Conservation (phyloP, 2,113 vertebrate species). For the Recurvirostra avosetta region DNA sequence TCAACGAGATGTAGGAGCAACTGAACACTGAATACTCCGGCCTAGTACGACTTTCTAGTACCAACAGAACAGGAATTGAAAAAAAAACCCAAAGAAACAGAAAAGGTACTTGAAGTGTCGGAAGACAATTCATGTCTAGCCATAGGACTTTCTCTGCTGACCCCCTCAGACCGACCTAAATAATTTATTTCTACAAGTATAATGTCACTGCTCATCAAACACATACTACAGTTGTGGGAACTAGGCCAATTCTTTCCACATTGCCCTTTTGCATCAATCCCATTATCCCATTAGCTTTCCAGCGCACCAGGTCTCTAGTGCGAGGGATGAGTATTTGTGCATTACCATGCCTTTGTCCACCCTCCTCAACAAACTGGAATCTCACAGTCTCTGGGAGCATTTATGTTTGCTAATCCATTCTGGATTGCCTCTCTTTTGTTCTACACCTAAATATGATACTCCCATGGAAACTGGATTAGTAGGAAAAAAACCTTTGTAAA, state of each 20-base stretch:
- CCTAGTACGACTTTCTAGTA: neutral
- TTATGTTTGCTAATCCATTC: neutral
- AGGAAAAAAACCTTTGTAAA: neutral
- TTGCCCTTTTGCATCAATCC: neutral
- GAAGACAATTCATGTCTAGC: neutral
- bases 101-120: neutral
- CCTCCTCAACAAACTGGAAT: neutral
- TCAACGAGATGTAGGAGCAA: neutral
- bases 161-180: neutral
- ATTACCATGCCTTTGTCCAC: neutral
- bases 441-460: neutral
- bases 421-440: neutral
- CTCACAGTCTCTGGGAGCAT: neutral
- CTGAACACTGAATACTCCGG: neutral
- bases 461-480: neutral
- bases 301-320: neutral
- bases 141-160: neutral
- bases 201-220: slow-evolving; percentile 26
- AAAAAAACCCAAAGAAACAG: neutral
- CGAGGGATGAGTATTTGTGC: neutral
- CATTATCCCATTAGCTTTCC: neutral
- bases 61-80: neutral
- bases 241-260: neutral
- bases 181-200: neutral
- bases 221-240: neutral